Percentiles rank a stretch among this genome's conserved stretches.
Conservation (phyloP, 2,797 vertebrate species). For the Enteromius unitaeniatus region DNA sequence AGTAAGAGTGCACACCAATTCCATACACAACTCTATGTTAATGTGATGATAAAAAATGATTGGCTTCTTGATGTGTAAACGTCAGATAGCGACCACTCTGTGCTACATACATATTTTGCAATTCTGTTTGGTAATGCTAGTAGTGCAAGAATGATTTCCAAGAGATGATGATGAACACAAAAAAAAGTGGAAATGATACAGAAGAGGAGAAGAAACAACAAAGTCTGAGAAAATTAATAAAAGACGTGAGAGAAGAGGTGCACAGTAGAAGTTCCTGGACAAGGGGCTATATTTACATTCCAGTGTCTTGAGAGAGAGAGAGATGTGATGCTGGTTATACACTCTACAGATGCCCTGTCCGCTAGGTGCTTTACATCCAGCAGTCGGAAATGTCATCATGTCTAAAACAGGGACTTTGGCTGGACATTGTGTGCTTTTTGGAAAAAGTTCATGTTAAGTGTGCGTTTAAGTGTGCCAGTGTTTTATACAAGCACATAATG, state of each 20-base stretch:
- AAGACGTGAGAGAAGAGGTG: background rate
- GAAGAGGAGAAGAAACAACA: background rate
- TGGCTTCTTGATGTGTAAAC: background rate
- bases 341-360: background rate
- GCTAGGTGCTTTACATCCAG: conserved; percentile 11
- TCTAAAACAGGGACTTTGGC: conserved; percentile 43
- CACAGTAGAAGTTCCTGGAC: conserved; percentile 9
- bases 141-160: background rate
- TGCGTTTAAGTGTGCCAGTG: conserved; percentile 12
- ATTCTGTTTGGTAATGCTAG: background rate
- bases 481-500: background rate
- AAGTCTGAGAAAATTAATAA: background rate
- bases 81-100: background rate
- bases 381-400: conserved; percentile 36
- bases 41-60: background rate
- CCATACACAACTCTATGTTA: background rate
- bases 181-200: background rate
- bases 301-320: conserved; percentile 2
- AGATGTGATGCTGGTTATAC: background rate
- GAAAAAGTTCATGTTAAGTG: background rate
- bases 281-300: conserved; percentile 29
- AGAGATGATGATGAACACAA: background rate
- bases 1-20: background rate
- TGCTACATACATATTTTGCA: background rate
- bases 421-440: conserved; percentile 12